Evolutionary conservation across 2,888 invertebrate genomes (phyloP).

Genomic region (Ypsolopha scabrella): DNA sequence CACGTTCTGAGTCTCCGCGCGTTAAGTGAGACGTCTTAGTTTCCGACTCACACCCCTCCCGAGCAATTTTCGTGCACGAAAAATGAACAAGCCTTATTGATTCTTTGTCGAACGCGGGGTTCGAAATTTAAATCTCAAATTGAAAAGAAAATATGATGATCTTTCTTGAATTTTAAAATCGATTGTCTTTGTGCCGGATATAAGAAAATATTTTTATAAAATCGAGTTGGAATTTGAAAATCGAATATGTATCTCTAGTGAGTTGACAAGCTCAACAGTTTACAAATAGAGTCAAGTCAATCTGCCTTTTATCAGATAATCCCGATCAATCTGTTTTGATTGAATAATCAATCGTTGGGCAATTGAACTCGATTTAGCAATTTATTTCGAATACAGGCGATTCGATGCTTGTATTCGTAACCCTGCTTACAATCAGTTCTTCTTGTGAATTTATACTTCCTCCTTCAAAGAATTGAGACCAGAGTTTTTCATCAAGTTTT

Average conservation of each 20-base stretch:
- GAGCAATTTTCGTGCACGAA: conserved; percentile 40
- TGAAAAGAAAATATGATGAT: not conserved
- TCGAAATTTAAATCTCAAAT: conserved; percentile 13
- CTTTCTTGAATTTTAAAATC: not conserved
- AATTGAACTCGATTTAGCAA: conserved; percentile 58
- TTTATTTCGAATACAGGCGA: conserved; percentile 4
- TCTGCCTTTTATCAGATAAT: conserved; percentile 59
- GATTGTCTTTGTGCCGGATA: not conserved
- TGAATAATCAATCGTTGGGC: conserved; percentile 67
- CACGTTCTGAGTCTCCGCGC: conserved; percentile 48
- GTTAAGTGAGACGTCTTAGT: conserved; percentile 65
- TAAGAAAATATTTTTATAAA: not conserved
- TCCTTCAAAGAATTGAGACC: not conserved
- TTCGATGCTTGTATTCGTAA: conserved; percentile 1
- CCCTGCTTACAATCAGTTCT: not conserved
- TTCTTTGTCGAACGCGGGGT: conserved; percentile 20
- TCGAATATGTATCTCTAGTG: not conserved
- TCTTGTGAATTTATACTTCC: not conserved
- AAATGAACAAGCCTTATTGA: conserved; percentile 50
- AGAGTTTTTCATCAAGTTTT: too few relatives aligned
- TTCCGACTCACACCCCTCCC: conserved; percentile 25
- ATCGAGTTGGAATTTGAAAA: conserved; percentile 2
- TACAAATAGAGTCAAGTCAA: conserved; percentile 9
- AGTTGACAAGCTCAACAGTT: not conserved
- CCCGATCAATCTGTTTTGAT: conserved; percentile 65